Percentiles rank a stretch among this genome's conserved stretches.
phyloP scores from a whole-genome alignment of 1,140 invertebrate species.

The Capitella teleta region DNA sequence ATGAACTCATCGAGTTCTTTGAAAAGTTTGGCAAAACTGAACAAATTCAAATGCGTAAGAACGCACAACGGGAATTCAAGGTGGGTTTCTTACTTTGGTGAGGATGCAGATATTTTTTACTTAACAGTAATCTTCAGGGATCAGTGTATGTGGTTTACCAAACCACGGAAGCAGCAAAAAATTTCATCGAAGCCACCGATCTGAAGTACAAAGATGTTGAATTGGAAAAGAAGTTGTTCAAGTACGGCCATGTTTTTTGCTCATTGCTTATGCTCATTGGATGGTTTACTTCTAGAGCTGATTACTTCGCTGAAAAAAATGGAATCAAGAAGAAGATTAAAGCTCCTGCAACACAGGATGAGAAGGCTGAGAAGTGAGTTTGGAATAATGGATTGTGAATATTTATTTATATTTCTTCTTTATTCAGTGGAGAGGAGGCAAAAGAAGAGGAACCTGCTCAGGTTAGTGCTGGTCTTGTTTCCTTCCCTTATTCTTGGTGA shows the following conservation, averaged over 20 bases:
- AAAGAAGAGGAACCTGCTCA: too few species aligned
- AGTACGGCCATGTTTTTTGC: neutral
- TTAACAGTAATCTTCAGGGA: slow-evolving; percentile 52
- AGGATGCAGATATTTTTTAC: neutral
- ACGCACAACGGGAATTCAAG: slow-evolving; percentile 29
- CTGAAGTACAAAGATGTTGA: slow-evolving; percentile 57
- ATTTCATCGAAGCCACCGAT: slow-evolving; percentile 52
- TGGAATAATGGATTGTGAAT: too few species aligned
- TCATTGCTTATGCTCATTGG: neutral
- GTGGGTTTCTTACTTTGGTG: slow-evolving; percentile 11
- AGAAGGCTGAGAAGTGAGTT: too few species aligned
- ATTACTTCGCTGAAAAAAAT: neutral
- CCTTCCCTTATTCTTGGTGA: slow-evolving; percentile 5
- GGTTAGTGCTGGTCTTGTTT: too few species aligned
- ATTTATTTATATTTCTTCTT: too few species aligned
- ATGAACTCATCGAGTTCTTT: slow-evolving; percentile 64
- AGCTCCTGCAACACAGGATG: too few species aligned
- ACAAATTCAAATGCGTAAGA: slow-evolving; percentile 54
- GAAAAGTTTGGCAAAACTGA: slow-evolving; percentile 59
- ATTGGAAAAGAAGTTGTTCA: neutral
- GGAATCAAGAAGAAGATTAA: too few species aligned
- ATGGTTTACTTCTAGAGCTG: neutral
- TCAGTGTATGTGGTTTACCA: slow-evolving; percentile 78
- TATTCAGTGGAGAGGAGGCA: too few species aligned
- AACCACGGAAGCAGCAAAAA: slow-evolving; percentile 58